Conservation (phyloP, 2,888 invertebrate genomes). For the Palloptera scutellata region DNA sequence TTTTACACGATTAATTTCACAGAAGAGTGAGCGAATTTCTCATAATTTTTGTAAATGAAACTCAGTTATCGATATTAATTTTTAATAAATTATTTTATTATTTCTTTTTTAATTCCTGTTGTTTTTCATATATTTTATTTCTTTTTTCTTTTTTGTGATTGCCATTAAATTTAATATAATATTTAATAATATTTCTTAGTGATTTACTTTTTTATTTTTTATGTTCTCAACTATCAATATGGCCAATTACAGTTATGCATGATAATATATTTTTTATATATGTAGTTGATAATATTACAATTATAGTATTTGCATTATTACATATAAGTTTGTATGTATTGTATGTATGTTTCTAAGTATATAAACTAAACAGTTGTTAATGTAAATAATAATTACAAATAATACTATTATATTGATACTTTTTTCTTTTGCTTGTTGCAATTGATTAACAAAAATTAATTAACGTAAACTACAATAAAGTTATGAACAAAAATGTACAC, state of each 20-base stretch:
- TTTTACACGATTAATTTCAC: too few species aligned
- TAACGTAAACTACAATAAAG: too few species aligned
- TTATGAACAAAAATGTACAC: neutral
- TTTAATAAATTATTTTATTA: constrained; percentile 42
- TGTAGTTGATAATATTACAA: constrained; percentile 18
- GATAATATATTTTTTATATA: constrained; percentile 4
- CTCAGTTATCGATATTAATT: constrained; percentile 33
- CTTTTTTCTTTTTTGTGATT: constrained; percentile 48
- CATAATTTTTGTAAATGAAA: neutral
- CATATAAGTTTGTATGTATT: constrained; percentile 5
- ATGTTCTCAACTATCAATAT: constrained; percentile 57
- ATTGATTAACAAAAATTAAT: too few species aligned
- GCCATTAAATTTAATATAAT: constrained; percentile 52
- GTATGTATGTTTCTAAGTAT: constrained; percentile 16
- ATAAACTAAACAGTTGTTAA: neutral
- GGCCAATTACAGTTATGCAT: constrained; percentile 50
- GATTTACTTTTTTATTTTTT: constrained; percentile 35
- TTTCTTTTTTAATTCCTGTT: constrained; percentile 37
- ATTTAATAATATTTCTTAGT: constrained; percentile 26
- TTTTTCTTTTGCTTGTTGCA: constrained; percentile 11
- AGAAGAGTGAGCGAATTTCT: too few species aligned
- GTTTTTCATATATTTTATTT: constrained; percentile 43
- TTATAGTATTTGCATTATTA: constrained; percentile 17
- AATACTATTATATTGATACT: constrained; percentile 33
- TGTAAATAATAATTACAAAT: constrained; percentile 21